Evolutionary conservation across 1,140 invertebrate genomes (phyloP), one percentile per base, ranked within the genome.

Genomic region (Pogonomyrmex californicus): DNA sequence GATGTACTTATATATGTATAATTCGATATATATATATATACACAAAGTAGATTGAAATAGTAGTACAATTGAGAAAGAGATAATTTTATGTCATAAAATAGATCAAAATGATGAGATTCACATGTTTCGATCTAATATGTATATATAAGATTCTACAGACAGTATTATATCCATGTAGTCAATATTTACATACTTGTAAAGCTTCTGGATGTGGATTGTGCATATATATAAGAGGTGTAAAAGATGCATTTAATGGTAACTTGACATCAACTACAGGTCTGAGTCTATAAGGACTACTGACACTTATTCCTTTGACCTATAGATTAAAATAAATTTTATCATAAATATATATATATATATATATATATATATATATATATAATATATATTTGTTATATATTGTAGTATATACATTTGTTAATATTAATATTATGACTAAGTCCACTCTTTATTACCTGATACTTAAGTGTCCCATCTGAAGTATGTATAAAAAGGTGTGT

Each of bases 401-500:
- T 23, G 23, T 23, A 23, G 23, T 23, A 77, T 65, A 87, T 77
- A 91, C 85, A 87, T 87, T 23, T 23, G 23, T 12, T 49, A 47
- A 0, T 47, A 63, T 86, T 60, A 71, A 54, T 51, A 51, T 4
- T 81, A 54, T 30, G 33, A 58, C 17, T 65, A 47, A 58, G 33
- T 78, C 7, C 33, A 0, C 23, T 23, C 23, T 56, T 62, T 36
- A 0, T 92, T 96, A 98, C 97, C 93, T 97, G 96, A 95, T 98
- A 98, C 93, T 97, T 97, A 93, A 98, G 96, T 88, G 96, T 97
- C 83, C 99, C 99, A 94, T 98, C 97, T 68, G 98, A 98, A 17
- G 99, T 99, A 95, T 99, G 98, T 93, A 99, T 98, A 95, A 97
- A 98, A 93, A 99, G 96, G 94, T 97, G 97, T 94, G 98, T 98